Conservation (phyloP, 2,113 vertebrate species). For the Ardeotis arabs region DNA sequence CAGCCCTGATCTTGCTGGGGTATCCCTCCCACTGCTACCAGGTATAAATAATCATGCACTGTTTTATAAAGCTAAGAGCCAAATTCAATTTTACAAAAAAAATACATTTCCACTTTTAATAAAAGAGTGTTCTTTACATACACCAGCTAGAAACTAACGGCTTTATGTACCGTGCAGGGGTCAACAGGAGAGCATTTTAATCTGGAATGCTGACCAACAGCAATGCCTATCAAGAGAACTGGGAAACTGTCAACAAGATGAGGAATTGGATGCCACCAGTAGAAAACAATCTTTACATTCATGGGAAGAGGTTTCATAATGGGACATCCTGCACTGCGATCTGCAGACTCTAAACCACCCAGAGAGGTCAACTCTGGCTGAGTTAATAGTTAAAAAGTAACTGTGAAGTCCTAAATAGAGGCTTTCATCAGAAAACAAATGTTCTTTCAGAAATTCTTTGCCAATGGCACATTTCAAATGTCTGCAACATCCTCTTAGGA, state of each 20-base stretch:
- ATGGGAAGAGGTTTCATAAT: not conserved
- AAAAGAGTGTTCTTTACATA: not conserved
- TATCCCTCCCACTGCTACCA: not conserved
- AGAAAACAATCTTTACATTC: conserved; percentile 47
- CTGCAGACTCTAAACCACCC: not conserved
- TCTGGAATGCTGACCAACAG: not conserved
- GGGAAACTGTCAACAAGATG: not conserved
- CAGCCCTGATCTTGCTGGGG: not conserved
- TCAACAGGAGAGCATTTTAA: not conserved
- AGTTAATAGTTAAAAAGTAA: not conserved
- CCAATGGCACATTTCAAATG: not conserved
- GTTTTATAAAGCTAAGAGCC: not conserved
- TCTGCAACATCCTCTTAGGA: not conserved
- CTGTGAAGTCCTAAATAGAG: not conserved
- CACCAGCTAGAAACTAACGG: not conserved
- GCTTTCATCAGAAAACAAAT: conserved; percentile 47
- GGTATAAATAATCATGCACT: not conserved
- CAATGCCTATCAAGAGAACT: not conserved
- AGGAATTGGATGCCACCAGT: not conserved
- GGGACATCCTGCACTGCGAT: not conserved
- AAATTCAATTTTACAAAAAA: not conserved
- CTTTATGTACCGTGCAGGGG: not conserved
- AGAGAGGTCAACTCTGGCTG: not conserved
- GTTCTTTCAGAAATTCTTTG: conserved; percentile 13
- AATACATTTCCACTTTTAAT: not conserved